Base-by-base conservation (phyloP, 2,888 invertebrate genomes). In the Lottia gigantea region DNA sequence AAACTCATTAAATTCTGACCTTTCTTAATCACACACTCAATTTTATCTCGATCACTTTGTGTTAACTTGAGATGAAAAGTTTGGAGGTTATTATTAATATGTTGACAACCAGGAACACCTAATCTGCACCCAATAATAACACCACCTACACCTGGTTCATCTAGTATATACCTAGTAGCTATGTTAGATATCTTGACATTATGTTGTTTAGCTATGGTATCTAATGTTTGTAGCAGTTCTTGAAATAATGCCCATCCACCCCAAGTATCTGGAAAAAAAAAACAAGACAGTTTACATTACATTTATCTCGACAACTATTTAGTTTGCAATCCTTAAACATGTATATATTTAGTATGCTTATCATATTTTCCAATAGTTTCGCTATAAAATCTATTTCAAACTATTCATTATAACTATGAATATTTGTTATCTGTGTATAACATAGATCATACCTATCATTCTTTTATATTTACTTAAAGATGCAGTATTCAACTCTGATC, bases 111-210 rank as follows among this genome's bases (percentile, higher is more conserved):
- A 0, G 67, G 67, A 7, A 67, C 67, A 55, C 67, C 67, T 16
- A 67, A 55, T 55, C 67, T 25, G 15, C 67, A 67, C 16, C 67
- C 67, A 25, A 67, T 31, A 19, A 67, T 67, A 45, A 67, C 67
- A 23, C 67, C 67, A 16, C 67, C 67, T 15, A 67, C 67, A 1
- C 49, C 67, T 14, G 67, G 67, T 61, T 67, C 61, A 15, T 49
- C 67, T 4, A 67, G 55, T 31, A 67, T 67, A 23, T 61, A 67
- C 26, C 55, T 25, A 19, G 55, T 40, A 16, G 67, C 67, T n/a
- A 67, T 55, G 55, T 67, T 67, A 16, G 67, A 23, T 40, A 67
- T 67, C 15, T 49, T 31, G 26, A 55, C 67, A 15, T 55, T 26
- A 55, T 67, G 61, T 40, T 49, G n/a, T 40, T 55, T 55, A 2